Conservation (phyloP, 2,797 vertebrate genomes). For the Crax fasciolata region DNA sequence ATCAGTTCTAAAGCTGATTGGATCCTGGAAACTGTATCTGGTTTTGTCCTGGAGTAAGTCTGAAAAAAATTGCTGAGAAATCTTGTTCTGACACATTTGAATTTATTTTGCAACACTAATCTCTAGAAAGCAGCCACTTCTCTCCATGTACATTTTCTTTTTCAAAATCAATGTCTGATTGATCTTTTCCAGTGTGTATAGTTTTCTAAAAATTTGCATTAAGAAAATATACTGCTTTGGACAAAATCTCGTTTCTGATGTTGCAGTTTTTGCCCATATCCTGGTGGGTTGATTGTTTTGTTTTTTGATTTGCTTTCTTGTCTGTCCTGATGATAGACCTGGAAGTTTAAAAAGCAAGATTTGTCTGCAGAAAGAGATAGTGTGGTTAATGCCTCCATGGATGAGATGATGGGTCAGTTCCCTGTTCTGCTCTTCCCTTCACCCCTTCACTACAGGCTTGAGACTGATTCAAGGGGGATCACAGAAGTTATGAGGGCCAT, state of each 20-base stretch:
- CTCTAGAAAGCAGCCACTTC: not conserved
- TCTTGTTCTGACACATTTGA: not conserved
- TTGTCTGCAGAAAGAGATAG: not conserved
- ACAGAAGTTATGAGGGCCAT: not conserved
- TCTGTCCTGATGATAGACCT: not conserved
- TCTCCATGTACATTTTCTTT: not conserved
- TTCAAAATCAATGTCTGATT: not conserved
- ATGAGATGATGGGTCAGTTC: not conserved
- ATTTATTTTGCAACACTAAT: not conserved
- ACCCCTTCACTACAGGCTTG: not conserved
- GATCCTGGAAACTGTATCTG: not conserved
- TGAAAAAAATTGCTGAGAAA: not conserved
- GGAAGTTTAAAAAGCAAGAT: not conserved
- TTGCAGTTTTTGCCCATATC: not conserved
- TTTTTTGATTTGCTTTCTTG: accelerated
- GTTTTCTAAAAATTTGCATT: not conserved
- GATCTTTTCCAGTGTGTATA: not conserved
- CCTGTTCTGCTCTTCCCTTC: not conserved
- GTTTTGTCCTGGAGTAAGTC: not conserved
- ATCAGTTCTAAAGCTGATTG: not conserved
- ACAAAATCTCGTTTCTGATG: not conserved
- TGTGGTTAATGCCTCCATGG: not conserved
- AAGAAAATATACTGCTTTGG: not conserved
- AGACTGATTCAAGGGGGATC: accelerated
- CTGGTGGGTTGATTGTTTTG: not conserved